A percentile compares a stretch with the other conserved stretches of the same genome.
Evolutionary conservation across 2,888 invertebrate species (phyloP).

Genomic region (Chrysotoxum bicinctum): DNA sequence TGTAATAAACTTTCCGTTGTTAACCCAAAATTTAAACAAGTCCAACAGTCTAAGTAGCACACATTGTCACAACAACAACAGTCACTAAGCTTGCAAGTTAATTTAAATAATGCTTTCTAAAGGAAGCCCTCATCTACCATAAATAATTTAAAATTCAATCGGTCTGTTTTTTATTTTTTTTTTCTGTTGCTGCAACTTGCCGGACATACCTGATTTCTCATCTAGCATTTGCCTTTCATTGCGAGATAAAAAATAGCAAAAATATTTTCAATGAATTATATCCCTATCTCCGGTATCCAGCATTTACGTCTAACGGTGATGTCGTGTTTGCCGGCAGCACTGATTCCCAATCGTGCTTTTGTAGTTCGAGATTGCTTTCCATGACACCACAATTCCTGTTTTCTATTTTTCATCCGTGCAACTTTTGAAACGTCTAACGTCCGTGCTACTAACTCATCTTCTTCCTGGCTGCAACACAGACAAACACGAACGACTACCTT

Average conservation of each 20-base stretch:
- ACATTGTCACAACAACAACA: neutral
- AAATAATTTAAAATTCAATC: conserved; percentile 32
- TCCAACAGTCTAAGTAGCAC: neutral
- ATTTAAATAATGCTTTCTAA: neutral
- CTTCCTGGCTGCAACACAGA: neutral
- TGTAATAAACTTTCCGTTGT: no score
- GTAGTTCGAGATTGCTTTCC: conserved; percentile 59
- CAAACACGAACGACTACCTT: neutral
- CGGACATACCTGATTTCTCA: neutral
- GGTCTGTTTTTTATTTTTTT: conserved; percentile 3
- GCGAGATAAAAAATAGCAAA: conserved; percentile 3
- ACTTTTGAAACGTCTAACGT: conserved; percentile 35
- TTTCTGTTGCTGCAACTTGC: neutral
- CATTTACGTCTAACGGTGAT: neutral
- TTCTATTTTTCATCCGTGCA: conserved; percentile 27
- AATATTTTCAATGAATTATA: conserved; percentile 52
- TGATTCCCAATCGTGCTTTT: conserved; percentile 55
- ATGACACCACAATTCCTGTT: conserved; percentile 56
- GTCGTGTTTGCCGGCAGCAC: conserved; percentile 19
- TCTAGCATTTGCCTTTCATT: conserved; percentile 7
- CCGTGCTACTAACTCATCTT: conserved; percentile 42
- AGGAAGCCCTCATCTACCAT: neutral
- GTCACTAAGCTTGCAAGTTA: neutral
- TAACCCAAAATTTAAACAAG: no score
- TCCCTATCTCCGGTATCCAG: conserved; percentile 9